phyloP scores from a whole-genome alignment of 2,797 vertebrate genomes.

The Muscicapa striata region DNA sequence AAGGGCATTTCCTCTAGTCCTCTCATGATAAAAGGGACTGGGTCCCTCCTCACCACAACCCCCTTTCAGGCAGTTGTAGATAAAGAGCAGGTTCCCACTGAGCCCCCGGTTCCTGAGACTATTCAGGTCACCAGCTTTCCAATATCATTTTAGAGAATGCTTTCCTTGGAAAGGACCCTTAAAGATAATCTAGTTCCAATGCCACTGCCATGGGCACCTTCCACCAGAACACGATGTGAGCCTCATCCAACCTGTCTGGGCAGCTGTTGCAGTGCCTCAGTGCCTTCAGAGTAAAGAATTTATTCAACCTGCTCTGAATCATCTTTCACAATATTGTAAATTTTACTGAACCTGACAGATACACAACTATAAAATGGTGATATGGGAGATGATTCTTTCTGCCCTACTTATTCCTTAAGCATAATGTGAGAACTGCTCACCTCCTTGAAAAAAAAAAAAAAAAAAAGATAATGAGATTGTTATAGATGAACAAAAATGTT shows the following conservation, averaged over 20 bases:
- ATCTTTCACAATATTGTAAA: neutral
- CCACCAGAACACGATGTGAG: neutral
- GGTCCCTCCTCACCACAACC: too few relatives aligned
- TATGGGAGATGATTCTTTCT: neutral
- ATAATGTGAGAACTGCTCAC: neutral
- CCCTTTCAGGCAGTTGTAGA: neutral
- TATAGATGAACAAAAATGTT: slow-evolving; percentile 48
- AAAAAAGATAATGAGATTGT: slow-evolving; percentile 18
- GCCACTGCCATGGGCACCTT: neutral
- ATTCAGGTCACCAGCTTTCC: neutral
- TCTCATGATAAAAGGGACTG: fast-evolving
- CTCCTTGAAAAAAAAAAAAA: neutral
- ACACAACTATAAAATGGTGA: neutral
- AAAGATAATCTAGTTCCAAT: neutral
- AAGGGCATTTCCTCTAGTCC: neutral
- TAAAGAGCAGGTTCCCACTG: neutral
- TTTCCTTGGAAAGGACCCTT: neutral
- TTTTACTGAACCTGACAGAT: neutral
- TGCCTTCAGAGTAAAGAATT: neutral
- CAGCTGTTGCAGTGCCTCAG: neutral
- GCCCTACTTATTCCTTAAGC: slow-evolving; percentile 11
- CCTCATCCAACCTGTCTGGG: neutral
- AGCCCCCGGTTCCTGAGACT: neutral
- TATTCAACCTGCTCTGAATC: neutral
- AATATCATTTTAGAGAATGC: neutral